Conservation (phyloP, 2,113 vertebrate species). For the Pseudorhombus dupliciocellatus region DNA sequence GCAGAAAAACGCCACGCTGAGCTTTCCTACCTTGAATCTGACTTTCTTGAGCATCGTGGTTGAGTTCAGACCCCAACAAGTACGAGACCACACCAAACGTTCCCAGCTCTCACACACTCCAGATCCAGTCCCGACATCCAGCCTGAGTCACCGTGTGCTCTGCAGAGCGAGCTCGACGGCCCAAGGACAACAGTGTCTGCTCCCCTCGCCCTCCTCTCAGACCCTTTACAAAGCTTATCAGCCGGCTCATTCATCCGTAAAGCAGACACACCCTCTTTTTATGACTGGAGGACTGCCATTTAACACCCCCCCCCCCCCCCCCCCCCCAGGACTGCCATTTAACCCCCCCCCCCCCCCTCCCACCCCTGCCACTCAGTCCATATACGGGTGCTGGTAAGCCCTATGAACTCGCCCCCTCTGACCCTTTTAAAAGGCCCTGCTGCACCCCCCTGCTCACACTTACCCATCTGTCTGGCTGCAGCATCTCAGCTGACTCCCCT, state of each 20-base stretch:
- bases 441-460: background rate
- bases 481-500: conserved; percentile 6
- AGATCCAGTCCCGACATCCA: conserved; percentile 38
- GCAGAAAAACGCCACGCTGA: background rate
- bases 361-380: conserved; percentile 40
- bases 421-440: conserved; percentile 37
- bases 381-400: conserved; percentile 58
- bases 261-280: conserved; percentile 76
- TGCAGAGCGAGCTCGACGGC: conserved; percentile 14
- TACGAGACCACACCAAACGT: background rate
- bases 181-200: conserved; percentile 66
- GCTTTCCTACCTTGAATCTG: conserved; percentile 70
- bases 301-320: conserved; percentile 48
- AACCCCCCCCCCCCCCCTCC: conserved; percentile 8
- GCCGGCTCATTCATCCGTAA: conserved; percentile 75
- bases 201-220: conserved; percentile 63
- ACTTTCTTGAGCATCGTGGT: conserved; percentile 75
- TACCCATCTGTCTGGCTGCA: conserved; percentile 54
- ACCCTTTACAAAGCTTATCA: conserved; percentile 55
- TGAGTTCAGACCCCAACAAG: background rate
- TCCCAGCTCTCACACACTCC: conserved; percentile 4
- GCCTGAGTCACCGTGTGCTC: conserved; percentile 3
- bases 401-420: conserved; percentile 38
- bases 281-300: conserved; percentile 71
- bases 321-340: background rate